Percentiles rank a stretch among this genome's conserved stretches.
Conservation (phyloP, 2,797 vertebrate genomes). For the Lycodopsis pacificus region DNA sequence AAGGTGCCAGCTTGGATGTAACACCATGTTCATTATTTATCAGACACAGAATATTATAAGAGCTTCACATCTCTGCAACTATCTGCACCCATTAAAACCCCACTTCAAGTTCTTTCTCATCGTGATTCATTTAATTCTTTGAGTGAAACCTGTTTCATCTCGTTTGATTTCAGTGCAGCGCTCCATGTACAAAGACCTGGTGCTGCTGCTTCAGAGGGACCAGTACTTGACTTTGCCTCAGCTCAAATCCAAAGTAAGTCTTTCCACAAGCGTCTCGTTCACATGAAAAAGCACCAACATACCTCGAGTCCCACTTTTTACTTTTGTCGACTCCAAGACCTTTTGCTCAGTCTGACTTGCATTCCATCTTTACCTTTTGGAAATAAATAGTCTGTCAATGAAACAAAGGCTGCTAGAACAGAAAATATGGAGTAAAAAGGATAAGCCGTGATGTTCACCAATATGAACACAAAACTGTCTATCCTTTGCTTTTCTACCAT, state of each 20-base stretch:
- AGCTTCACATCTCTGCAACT: not conserved
- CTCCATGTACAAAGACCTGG: slow-evolving; percentile 85
- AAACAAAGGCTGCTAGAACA: not conserved
- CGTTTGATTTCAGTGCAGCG: slow-evolving; percentile 78
- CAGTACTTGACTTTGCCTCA: slow-evolving; percentile 74
- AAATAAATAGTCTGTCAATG: slow-evolving; percentile 5
- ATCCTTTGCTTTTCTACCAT: not conserved
- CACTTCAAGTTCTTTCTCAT: slow-evolving; percentile 1
- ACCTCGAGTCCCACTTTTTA: not conserved
- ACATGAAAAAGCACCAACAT: not conserved
- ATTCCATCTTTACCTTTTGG: not conserved
- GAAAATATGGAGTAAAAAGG: not conserved
- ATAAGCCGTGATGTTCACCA: not conserved
- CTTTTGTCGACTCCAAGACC: not conserved
- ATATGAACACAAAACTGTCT: not conserved
- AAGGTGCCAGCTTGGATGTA: not conserved
- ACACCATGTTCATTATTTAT: not conserved
- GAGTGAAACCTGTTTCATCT: not conserved
- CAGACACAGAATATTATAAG: not conserved
- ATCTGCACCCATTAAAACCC: not conserved
- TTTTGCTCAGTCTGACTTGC: not conserved
- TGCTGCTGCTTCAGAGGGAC: slow-evolving; percentile 82
- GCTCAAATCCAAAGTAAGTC: slow-evolving; percentile 85
- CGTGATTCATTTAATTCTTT: not conserved
- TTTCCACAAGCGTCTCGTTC: slow-evolving; percentile 13